Evolutionary conservation across 2,113 vertebrate species (phyloP), one percentile per base, ranked within the genome.

Genomic region (Hiodon tergisus): DNA sequence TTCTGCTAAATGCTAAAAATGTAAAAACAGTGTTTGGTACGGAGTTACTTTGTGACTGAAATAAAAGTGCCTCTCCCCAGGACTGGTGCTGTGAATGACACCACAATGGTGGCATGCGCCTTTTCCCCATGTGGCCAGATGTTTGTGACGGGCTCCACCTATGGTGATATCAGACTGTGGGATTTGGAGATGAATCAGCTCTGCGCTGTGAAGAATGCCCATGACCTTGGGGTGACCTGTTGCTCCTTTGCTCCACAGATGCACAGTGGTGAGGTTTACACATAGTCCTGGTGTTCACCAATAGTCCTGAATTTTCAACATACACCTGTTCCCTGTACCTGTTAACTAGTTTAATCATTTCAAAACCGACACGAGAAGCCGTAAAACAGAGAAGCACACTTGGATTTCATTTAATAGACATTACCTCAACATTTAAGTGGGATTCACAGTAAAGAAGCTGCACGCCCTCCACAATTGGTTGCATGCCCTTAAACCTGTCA

Each of bases 201-300:
- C n/a, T 79, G 71, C 62, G 92, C 88, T 3, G 93, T 94, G 85
- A 95, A 98, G 88, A 88, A 90, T 16, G 92, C 93, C 55, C 97
- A 99, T 0, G 97, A 98, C 87, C 92, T 96, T 79, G 94, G 97
- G 0, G 93, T 99, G 78, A 90, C 92, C 82, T 96, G 94, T 87
- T 98, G 94, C 78, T 87, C 91, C 83, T 92, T 94, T 81, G 91
- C 94, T 77, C 83, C 89, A 54, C 88, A 86, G 67, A 79, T 81
- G 9, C 51, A 76, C 17, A 53, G 79, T 0, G 81, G 88, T 88
- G 79, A 80, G 81, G 70, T 3, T 55, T 9, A 9, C 9, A 11
- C 58, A 8, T 14, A 4, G 31, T 31, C 31, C 31, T 59, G 58
- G 14, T 0, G 14, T 59, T 59, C 8, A 8, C 58, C 31, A 31